Evolutionary conservation across 2,113 vertebrate genomes (phyloP).

Genomic region (Vicugna pacos): DNA sequence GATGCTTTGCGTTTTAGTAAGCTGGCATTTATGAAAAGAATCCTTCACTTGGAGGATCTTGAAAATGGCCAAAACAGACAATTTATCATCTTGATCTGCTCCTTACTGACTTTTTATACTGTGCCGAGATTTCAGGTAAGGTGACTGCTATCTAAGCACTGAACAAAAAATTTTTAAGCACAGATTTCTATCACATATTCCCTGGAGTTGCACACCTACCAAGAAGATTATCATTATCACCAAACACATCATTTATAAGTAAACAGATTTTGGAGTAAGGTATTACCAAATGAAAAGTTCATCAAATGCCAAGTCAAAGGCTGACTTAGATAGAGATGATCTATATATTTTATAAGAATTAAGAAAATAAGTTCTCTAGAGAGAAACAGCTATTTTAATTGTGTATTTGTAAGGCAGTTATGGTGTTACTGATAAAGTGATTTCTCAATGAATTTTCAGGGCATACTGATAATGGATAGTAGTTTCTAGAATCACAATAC

Average conservation of each 20-base stretch:
- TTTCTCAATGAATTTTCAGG: slow-evolving; percentile 75
- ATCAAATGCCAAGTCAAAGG: slow-evolving; percentile 44
- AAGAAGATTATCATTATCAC: slow-evolving; percentile 31
- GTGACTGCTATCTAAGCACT: slow-evolving; percentile 57
- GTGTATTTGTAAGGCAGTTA: slow-evolving; percentile 41
- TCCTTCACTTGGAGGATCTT: slow-evolving; percentile 53
- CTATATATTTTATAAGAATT: slow-evolving; percentile 55
- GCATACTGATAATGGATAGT: slow-evolving; percentile 40
- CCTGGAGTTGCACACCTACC: background rate
- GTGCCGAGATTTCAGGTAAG: slow-evolving; percentile 67
- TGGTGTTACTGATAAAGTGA: background rate
- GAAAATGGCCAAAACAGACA: slow-evolving; percentile 60
- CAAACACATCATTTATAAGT: background rate
- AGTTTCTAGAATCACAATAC: slow-evolving; percentile 49
- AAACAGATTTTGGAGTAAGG: background rate
- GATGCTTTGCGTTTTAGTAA: slow-evolving; percentile 74
- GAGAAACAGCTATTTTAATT: slow-evolving; percentile 49
- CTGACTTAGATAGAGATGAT: slow-evolving; percentile 31
- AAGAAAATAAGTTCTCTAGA: background rate
- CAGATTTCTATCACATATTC: slow-evolving; percentile 29
- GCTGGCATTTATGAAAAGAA: slow-evolving; percentile 76
- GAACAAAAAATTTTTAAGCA: slow-evolving; percentile 66
- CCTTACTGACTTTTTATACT: slow-evolving; percentile 64
- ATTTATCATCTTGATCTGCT: slow-evolving; percentile 62
- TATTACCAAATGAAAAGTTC: slow-evolving; percentile 42